Evolutionary conservation across 2,113 vertebrate genomes (phyloP).

Genomic region (Clupea harengus): DNA sequence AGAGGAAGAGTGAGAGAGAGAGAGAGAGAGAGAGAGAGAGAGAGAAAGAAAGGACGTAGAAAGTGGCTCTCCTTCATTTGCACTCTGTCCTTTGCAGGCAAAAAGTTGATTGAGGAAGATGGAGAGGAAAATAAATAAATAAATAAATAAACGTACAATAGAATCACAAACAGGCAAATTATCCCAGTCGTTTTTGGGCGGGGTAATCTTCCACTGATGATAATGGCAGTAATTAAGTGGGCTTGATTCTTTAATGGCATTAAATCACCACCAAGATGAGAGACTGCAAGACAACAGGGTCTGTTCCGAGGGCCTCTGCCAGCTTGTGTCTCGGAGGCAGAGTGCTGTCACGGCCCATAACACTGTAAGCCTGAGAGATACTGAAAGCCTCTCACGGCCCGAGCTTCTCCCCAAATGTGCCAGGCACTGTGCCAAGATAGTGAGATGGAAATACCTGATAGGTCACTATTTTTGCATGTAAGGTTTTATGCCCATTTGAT

Average conservation of each 20-base stretch:
- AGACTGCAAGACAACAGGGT: neutral
- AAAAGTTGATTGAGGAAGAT: slow-evolving; percentile 21
- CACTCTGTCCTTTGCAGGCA: slow-evolving; percentile 57
- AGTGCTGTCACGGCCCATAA: neutral
- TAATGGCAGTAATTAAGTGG: slow-evolving; percentile 75
- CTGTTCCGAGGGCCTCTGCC: neutral
- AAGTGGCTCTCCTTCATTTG: neutral
- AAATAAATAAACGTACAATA: slow-evolving; percentile 46
- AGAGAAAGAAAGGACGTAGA: neutral
- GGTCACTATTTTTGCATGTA: neutral
- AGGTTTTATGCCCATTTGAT: neutral
- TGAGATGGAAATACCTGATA: neutral
- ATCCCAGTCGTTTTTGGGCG: slow-evolving; percentile 61
- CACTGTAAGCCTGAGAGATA: slow-evolving; percentile 5
- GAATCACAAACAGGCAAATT: slow-evolving; percentile 67
- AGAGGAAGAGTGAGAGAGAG: slow-evolving; percentile 19
- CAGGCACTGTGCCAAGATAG: neutral
- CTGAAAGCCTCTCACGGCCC: neutral
- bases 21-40: slow-evolving; percentile 13
- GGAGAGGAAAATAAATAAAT: slow-evolving; percentile 52
- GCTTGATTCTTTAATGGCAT: slow-evolving; percentile 68
- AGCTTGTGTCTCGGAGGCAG: neutral
- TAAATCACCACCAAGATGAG: slow-evolving; percentile 62
- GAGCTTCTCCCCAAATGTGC: neutral
- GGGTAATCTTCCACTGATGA: slow-evolving; percentile 68